Evolutionary conservation across 2,797 vertebrate genomes (phyloP), one percentile per base, ranked within the genome.

Genomic region (Pangasius djambal): DNA sequence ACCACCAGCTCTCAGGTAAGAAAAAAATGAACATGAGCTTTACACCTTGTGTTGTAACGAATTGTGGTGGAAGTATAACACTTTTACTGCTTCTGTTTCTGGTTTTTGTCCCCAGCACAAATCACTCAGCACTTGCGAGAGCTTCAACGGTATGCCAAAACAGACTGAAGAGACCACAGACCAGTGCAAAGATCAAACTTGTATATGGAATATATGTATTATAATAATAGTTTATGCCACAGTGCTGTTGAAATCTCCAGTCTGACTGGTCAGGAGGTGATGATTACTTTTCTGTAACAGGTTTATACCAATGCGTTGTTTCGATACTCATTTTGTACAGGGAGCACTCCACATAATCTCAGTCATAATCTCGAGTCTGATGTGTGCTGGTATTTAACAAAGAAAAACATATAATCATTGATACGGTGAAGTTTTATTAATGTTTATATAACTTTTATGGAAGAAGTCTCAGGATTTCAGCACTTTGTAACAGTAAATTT

Each of bases 1-100:
- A 88, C 22, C 44, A 15, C 3, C 31, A 69, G 28, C 13, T 89
- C 6, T 0, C 87, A 93, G 75, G 94, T 94, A 92, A 94, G 91
- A 70, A 86, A 37, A 52, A 40, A 86, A 87, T 34, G n/a, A 63
- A 69, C 59, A 75, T 44, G 13, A 67, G 4, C 5, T 55, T 31
- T 44, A 8, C 13, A 22, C 65, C 50, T 59, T 34, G 18, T 40
- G 6, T 59, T 67, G 86, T 6, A 55, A 67, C 22, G 63, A 28
- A 63, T 59, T n/a, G 37, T 44, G 6, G 12, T n/a, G 37, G 2
- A 63, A 75, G 12, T 63, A 8, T 72, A 48, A 55, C 37, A 83
- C 3, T 13, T 28, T 25, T 40, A 61, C 7, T 6, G 0, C n/a
- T 22, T 74, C 31, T 40, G 2, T 69, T 61, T 34, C 6, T 25